These are phyloP conservation scores for Brachylomia viminalis DNA, from an alignment of 2,888 invertebrate genomes.

Conservation along the genomic window DNA sequence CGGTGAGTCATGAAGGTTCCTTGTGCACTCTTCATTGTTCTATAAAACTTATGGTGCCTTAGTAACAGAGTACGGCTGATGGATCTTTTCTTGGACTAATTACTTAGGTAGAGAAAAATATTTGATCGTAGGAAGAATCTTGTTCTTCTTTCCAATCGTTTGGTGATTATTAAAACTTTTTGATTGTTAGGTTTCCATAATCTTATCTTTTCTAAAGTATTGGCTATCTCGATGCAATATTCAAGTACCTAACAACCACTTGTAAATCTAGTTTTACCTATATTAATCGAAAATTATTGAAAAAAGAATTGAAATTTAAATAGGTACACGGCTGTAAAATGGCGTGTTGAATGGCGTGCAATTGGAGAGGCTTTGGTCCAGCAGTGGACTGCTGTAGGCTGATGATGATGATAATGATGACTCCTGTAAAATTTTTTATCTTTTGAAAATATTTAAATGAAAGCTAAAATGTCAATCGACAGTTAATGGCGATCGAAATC, in stretches of 20 bases:
- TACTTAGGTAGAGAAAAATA: background rate
- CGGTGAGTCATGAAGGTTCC: constrained; percentile 40
- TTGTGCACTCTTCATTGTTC: constrained; percentile 37
- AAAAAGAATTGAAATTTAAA: background rate
- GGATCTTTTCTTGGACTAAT: background rate
- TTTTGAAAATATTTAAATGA: background rate
- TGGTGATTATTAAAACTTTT: background rate
- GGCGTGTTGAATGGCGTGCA: background rate
- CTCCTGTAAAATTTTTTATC: background rate
- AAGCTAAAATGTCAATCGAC: background rate
- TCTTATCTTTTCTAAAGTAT: background rate
- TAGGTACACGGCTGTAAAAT: too few relatives aligned
- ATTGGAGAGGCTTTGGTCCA: background rate
- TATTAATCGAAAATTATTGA: background rate
- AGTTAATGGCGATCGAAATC: background rate
- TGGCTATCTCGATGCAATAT: background rate
- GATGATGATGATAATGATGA: background rate
- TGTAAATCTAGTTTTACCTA: background rate
- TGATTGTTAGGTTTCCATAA: background rate
- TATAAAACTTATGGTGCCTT: constrained; percentile 34
- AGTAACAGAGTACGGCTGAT: constrained; percentile 12
- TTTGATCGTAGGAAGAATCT: background rate
- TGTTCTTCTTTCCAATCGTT: background rate
- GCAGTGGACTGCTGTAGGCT: background rate
- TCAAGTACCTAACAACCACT: too few relatives aligned